Conservation (phyloP, 2,888 invertebrate species). For the Philonicus albiceps region DNA sequence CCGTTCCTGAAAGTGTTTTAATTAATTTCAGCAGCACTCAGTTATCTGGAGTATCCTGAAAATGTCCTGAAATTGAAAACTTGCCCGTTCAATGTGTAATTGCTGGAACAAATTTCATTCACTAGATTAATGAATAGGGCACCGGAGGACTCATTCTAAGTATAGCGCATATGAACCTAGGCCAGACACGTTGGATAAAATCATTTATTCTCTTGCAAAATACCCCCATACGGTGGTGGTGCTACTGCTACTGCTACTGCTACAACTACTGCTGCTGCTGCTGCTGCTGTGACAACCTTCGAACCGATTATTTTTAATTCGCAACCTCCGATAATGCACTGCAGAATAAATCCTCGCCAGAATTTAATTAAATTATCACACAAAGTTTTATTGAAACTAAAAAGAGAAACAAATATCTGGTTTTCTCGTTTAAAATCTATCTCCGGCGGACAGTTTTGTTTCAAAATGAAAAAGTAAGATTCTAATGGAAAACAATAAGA, state of each 20-base stretch:
- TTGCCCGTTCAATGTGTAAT: constrained; percentile 29
- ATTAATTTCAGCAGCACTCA: constrained; percentile 26
- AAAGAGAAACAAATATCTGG: background rate
- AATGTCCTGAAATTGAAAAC: constrained; percentile 34
- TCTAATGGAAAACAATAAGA: background rate
- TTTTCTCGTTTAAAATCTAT: background rate
- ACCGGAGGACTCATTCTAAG: background rate
- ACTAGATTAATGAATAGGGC: constrained; percentile 28
- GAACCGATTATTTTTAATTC: constrained; percentile 7
- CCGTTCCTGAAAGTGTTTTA: constrained; percentile 22
- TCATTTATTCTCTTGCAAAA: background rate
- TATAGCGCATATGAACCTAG: background rate
- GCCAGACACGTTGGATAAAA: background rate
- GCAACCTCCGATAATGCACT: background rate
- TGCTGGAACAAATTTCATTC: constrained; percentile 33
- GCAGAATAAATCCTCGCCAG: background rate
- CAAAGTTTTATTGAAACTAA: background rate
- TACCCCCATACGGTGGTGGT: background rate
- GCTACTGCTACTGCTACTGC: background rate
- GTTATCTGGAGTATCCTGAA: constrained; percentile 28
- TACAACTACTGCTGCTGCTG: too few species aligned
- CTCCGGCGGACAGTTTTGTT: background rate
- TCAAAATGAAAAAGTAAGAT: background rate
- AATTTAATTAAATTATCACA: constrained; percentile 18
- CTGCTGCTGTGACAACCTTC: background rate